phyloP scores from a whole-genome alignment of 2,113 vertebrate species.

The Prochilodus magdalenae region DNA sequence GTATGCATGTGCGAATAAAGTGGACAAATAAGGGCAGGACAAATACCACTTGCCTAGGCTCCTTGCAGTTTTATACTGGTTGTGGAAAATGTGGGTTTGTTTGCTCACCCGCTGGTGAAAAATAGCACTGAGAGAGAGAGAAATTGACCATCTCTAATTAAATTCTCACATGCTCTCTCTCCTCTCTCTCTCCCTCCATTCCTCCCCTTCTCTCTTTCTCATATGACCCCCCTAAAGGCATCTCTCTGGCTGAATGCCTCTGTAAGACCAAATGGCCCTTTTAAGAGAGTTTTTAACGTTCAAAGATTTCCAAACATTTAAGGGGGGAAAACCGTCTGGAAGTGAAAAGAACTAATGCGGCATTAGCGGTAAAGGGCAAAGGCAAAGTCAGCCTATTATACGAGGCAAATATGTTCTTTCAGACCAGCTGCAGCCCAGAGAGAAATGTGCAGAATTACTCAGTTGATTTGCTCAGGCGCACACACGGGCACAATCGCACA shows the following conservation, averaged over 20 bases:
- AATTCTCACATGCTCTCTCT: neutral
- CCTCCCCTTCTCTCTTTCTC: neutral
- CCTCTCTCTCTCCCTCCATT: conserved; percentile 15
- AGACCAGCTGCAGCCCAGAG: neutral
- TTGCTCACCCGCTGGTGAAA: neutral
- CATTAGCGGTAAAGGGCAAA: neutral
- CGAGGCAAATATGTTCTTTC: neutral
- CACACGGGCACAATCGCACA: neutral
- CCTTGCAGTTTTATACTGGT: neutral
- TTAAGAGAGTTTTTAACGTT: neutral
- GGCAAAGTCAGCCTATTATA: neutral
- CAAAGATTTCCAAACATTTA: neutral
- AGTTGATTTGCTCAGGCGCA: neutral
- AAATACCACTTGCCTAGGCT: no score
- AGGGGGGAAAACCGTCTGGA: neutral
- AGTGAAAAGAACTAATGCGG: neutral
- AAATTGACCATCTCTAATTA: conserved; percentile 19
- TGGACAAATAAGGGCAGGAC: no score
- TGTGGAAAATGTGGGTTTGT: neutral
- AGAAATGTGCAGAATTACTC: neutral
- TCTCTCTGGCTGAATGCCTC: neutral
- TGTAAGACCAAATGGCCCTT: neutral
- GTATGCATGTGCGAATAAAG: no score
- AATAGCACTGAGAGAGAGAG: neutral
- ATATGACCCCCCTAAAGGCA: neutral